A percentile compares a stretch with the other conserved stretches of the same genome.
phyloP scores from a whole-genome alignment of 1,140 invertebrate genomes.

The Solen grandis region DNA sequence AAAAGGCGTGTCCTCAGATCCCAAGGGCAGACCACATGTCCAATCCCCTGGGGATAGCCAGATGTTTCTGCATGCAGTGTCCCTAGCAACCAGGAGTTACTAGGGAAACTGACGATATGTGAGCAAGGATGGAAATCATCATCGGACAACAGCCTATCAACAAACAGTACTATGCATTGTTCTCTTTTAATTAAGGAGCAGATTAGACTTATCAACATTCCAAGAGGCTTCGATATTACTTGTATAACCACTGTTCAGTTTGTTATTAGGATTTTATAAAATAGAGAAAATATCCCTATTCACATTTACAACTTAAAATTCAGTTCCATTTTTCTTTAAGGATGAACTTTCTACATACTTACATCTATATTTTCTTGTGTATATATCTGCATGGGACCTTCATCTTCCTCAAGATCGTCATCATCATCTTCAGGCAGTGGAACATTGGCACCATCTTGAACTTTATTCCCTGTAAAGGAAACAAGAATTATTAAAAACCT shows the following conservation, averaged over 20 bases:
- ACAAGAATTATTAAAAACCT: neutral
- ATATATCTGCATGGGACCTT: slow-evolving; percentile 16
- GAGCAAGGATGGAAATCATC: slow-evolving; percentile 63
- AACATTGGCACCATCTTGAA: slow-evolving; percentile 35
- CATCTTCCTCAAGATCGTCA: slow-evolving; percentile 18
- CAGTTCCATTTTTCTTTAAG: no score
- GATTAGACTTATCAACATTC: no score
- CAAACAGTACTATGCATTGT: no score
- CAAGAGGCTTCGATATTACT: no score
- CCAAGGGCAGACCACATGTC: slow-evolving; percentile 40
- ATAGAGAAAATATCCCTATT: no score
- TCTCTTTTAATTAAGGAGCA: neutral
- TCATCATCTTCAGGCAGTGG: slow-evolving; percentile 45
- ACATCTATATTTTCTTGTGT: slow-evolving; percentile 47
- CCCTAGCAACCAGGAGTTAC: neutral
- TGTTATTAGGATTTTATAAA: no score
- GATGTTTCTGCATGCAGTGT: neutral
- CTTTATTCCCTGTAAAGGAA: slow-evolving; percentile 2
- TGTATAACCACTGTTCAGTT: no score
- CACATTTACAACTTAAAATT: no score
- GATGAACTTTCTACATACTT: no score
- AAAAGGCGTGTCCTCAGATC: slow-evolving; percentile 25
- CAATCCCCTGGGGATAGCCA: slow-evolving; percentile 19
- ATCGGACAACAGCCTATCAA: no score
- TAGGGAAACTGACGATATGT: slow-evolving; percentile 12